Conservation (phyloP, 35 echinoderm and acorn worm species). For the Holothuria glaberrima region DNA sequence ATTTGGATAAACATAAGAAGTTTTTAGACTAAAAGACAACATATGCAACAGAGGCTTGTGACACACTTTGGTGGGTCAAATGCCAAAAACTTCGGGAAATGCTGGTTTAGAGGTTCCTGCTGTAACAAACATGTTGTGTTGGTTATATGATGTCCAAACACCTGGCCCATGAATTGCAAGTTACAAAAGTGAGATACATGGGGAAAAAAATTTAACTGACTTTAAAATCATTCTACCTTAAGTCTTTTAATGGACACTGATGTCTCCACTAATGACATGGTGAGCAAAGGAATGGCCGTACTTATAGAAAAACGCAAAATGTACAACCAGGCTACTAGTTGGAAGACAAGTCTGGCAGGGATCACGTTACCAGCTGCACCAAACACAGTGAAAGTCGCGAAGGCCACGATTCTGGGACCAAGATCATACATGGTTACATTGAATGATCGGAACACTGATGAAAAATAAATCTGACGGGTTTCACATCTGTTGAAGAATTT, state of each 20-base stretch:
- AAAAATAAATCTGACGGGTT: not conserved
- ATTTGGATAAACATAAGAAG: no score
- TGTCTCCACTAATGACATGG: conserved; percentile 1
- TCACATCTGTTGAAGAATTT: conserved; percentile 6
- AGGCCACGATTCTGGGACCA: not conserved
- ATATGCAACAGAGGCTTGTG: no score
- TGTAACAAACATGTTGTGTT: no score
- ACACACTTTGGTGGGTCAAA: no score
- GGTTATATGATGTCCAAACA: no score
- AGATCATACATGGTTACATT: conserved; percentile 17
- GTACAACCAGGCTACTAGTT: not conserved
- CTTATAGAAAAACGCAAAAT: conserved; percentile 1
- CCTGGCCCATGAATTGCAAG: no score
- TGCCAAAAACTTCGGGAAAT: no score
- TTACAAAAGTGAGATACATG: no score
- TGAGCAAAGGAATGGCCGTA: not conserved
- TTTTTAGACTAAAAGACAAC: no score
- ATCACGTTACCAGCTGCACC: not conserved
- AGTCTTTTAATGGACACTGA: not conserved
- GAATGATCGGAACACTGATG: not conserved
- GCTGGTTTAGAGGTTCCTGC: no score
- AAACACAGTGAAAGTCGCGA: conserved; percentile 7
- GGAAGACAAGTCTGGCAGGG: not conserved
- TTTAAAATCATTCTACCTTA: not conserved
- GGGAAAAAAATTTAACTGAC: no score